Conservation (phyloP, 2,888 invertebrate genomes). For the Neoascia interrupta region DNA sequence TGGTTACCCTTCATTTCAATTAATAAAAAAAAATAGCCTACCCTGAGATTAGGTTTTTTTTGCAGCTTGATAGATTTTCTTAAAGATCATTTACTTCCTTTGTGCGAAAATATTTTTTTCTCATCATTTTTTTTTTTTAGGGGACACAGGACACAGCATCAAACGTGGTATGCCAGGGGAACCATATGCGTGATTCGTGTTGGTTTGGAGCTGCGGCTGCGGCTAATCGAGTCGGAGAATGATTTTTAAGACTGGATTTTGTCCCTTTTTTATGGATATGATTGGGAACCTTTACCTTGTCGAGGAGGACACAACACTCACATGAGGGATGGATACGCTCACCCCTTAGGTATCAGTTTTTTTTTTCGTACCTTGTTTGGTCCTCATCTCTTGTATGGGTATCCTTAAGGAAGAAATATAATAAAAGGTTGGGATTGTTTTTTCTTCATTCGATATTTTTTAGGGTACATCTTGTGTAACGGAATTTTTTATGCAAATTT, state of each 20-base stretch:
- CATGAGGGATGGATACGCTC: slow-evolving; percentile 49
- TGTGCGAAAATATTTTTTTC: slow-evolving; percentile 62
- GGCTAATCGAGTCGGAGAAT: slow-evolving; percentile 63
- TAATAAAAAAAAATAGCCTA: slow-evolving; percentile 65
- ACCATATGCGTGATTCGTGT: slow-evolving; percentile 60
- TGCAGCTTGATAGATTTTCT: slow-evolving; percentile 64
- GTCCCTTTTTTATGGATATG: slow-evolving; percentile 69
- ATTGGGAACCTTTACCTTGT: slow-evolving; percentile 56
- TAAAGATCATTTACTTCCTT: slow-evolving; percentile 67
- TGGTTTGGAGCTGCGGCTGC: slow-evolving; percentile 65
- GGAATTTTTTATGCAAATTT: slow-evolving; percentile 80
- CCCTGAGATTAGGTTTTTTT: slow-evolving; percentile 54
- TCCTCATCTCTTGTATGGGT: slow-evolving; percentile 36
- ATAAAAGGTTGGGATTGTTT: slow-evolving; percentile 56
- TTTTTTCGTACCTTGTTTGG: slow-evolving; percentile 17
- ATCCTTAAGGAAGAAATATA: slow-evolving; percentile 32
- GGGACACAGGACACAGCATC: slow-evolving; percentile 34
- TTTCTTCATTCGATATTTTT: slow-evolving; percentile 35
- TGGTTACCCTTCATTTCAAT: slow-evolving; percentile 66
- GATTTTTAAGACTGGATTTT: slow-evolving; percentile 65
- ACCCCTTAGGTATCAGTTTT: slow-evolving; percentile 64
- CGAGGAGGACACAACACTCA: slow-evolving; percentile 45
- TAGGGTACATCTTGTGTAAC: slow-evolving; percentile 74
- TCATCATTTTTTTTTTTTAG: slow-evolving; percentile 48
- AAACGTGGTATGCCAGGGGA: slow-evolving; percentile 26